phyloP scores from a whole-genome alignment of 2,797 vertebrate genomes.

The Muscicapa comitata region DNA sequence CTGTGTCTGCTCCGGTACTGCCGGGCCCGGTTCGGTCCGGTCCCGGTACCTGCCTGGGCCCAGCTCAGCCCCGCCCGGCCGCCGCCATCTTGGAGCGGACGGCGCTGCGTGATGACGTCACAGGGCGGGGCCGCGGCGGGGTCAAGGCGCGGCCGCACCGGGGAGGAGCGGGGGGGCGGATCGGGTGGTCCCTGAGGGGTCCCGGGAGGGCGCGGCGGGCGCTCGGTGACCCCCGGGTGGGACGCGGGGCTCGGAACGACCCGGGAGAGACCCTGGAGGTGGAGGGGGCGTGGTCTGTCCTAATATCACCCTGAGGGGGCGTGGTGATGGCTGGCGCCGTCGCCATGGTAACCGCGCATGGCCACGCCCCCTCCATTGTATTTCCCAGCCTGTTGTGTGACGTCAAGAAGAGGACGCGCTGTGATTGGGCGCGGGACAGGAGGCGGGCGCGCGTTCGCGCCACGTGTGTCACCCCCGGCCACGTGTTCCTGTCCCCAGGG shows the following conservation, averaged over 20 bases:
- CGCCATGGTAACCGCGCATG: background rate
- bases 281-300: rapidly evolving
- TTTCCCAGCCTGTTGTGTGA: rapidly evolving
- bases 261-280: rapidly evolving
- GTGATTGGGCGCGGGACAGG: background rate
- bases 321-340: rapidly evolving
- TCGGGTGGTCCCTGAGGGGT: rapidly evolving
- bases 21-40: background rate
- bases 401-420: rapidly evolving
- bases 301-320: rapidly evolving
- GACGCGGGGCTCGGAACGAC: background rate
- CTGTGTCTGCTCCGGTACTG: too few relatives aligned
- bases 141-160: background rate
- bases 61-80: background rate
- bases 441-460: background rate
- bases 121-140: background rate
- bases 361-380: rapidly evolving
- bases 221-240: background rate
- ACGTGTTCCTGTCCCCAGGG: background rate
- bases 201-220: too few relatives aligned
- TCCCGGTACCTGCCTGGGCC: background rate
- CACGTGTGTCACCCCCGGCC: background rate
- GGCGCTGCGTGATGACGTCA: background rate
- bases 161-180: too few relatives aligned
- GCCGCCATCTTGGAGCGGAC: background rate